These are phyloP conservation scores for Lycaena phlaeas DNA, from an alignment of 2,888 invertebrate genomes.

Conservation along the genomic window DNA sequence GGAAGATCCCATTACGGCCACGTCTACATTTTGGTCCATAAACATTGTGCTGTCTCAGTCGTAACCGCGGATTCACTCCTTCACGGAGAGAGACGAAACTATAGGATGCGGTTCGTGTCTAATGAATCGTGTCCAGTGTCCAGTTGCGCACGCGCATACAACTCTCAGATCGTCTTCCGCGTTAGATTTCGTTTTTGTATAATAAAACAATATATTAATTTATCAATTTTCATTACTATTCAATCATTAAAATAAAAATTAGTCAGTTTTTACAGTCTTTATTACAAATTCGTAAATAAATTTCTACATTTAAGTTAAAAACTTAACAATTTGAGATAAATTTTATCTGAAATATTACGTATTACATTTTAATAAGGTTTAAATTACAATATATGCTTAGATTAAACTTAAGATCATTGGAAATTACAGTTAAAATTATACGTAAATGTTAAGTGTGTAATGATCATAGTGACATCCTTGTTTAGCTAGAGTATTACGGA, in stretches of 20 bases:
- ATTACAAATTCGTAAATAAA: constrained; percentile 4
- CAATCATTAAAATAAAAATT: no score
- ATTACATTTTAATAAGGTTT: constrained; percentile 18
- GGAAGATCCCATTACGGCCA: constrained; percentile 62
- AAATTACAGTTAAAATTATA: constrained; percentile 26
- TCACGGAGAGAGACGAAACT: constrained; percentile 40
- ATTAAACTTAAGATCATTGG: constrained; percentile 17
- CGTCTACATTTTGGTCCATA: constrained; percentile 58
- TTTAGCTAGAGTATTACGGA: constrained; percentile 22
- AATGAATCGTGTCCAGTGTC: constrained; percentile 68
- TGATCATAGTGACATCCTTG: constrained; percentile 28
- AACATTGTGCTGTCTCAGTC: constrained; percentile 45
- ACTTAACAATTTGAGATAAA: constrained; percentile 43
- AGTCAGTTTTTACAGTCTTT: background rate
- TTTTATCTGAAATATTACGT: constrained; percentile 27
- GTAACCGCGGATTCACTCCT: constrained; percentile 17
- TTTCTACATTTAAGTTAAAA: constrained; percentile 19
- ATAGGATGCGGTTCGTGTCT: constrained; percentile 52
- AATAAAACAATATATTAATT: background rate
- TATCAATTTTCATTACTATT: no score
- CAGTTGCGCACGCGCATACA: constrained; percentile 52
- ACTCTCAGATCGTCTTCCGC: constrained; percentile 32
- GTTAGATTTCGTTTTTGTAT: background rate
- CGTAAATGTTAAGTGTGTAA: constrained; percentile 33
- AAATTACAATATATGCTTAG: constrained; percentile 22